Conservation (phyloP, 2,888 invertebrate species). For the Amiota minor region DNA sequence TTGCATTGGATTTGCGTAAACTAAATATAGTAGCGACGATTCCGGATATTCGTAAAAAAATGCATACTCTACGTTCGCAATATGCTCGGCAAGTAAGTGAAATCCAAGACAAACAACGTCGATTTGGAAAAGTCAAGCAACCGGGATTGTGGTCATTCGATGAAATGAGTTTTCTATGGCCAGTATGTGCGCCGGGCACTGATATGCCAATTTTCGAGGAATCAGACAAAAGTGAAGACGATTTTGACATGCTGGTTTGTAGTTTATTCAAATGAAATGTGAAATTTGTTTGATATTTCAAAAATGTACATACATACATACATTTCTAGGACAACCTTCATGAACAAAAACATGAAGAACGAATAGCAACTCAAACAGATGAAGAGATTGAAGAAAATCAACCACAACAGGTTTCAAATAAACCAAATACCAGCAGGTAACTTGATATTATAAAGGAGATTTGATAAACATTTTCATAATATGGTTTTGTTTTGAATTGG, state of each 20-base stretch:
- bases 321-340: background rate
- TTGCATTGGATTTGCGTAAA: background rate
- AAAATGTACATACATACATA: background rate
- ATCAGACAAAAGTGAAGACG: background rate
- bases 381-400: background rate
- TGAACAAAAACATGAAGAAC: background rate
- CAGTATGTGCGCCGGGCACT: background rate
- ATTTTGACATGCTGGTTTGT: background rate
- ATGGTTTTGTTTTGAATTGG: too few species aligned
- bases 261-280: too few species aligned
- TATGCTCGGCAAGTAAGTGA: background rate
- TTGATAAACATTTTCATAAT: background rate
- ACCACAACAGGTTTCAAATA: background rate
- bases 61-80: background rate
- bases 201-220: background rate
- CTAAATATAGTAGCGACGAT: background rate
- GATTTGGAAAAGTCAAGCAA: background rate
- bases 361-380: background rate
- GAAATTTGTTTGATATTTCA: too few species aligned
- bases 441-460: background rate
- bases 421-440: background rate
- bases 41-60: background rate
- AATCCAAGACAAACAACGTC: background rate
- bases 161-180: slow-evolving; percentile 5
- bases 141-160: background rate